Evolutionary conservation across 2,113 vertebrate species (phyloP), one percentile per base, ranked within the genome.

Genomic region (Leucosticte australis): DNA sequence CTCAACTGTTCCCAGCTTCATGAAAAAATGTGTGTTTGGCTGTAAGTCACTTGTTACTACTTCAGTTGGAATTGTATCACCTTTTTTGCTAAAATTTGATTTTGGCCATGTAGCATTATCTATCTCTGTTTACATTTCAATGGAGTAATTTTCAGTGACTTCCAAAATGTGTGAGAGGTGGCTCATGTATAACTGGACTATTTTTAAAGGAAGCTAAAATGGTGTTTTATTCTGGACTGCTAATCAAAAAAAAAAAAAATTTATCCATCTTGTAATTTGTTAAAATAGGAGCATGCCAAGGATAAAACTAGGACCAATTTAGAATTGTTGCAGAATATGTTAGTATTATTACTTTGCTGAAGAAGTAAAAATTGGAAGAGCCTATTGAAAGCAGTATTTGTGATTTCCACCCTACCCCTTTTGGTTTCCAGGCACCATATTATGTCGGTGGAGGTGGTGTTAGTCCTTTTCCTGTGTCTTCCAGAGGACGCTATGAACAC

Each of bases 401-500:
- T 97, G 74, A 92, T 74, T 78, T 97, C 57, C 49, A 46, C 83
- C 46, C 33, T 93, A 65, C 50, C 46, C 42, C 10, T 83, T 97
- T 97, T 96, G 64, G 92, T 96, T 97, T 95, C 57, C 92, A 98
- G 98, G 97, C 97, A 92, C 90, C 97, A 2, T 98, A 96, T 94
- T 97, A 96, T 92, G 97, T 96, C 14, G 90, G 97, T 74, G 97
- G 98, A 96, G 97, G 98, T 77, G 88, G 96, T 85, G 49, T 90
- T 50, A 84, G 95, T 86, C 92, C 97, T 67, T 93, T 92, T 57
- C 88, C 97, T 26, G 92, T 92, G 62, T 93, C 94, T 88, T 97
- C 96, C 81, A 98, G 98, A 96, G 97, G 97, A 94, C 97, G 93
- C 1, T 98, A 98, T 96, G 98, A 99, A 76, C 98, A 98, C 94